phyloP scores from a whole-genome alignment of 92 coral and sea anemone genomes.

The Blastomussa wellsi region DNA sequence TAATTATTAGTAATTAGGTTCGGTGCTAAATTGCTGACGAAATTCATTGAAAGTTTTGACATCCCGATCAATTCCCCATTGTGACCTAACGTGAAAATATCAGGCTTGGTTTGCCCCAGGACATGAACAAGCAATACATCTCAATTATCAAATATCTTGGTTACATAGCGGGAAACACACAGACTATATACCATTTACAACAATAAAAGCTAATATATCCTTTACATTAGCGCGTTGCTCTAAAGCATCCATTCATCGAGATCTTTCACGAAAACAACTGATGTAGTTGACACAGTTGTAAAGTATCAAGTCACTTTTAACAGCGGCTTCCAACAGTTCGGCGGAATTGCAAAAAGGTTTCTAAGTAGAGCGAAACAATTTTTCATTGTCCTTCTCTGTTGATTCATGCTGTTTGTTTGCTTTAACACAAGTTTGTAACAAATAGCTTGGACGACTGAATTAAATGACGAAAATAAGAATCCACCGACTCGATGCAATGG shows the following conservation, averaged over 20 bases:
- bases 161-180: not conserved
- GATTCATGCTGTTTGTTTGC: constrained; percentile 22
- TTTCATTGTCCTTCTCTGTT: not conserved
- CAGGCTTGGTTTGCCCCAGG: constrained; percentile 14
- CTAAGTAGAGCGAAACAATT: constrained; percentile 12
- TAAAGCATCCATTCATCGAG: not conserved
- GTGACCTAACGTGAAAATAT: constrained; percentile 8
- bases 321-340: not conserved
- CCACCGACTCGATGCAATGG: not conserved
- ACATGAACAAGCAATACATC: not conserved
- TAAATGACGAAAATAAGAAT: not conserved
- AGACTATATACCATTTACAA: not conserved
- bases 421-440: constrained; percentile 6
- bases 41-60: constrained; percentile 8
- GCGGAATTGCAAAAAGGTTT: constrained; percentile 8
- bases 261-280: not conserved
- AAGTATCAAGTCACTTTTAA: not conserved
- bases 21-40: constrained; percentile 20
- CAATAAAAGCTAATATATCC: not conserved
- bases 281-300: not conserved
- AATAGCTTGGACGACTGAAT: not conserved
- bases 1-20: constrained; percentile 4
- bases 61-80: not conserved
- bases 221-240: not conserved
- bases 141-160: constrained; percentile 14